Evolutionary conservation across 2,888 invertebrate genomes (phyloP).

Genomic region (Coremacera marginata): DNA sequence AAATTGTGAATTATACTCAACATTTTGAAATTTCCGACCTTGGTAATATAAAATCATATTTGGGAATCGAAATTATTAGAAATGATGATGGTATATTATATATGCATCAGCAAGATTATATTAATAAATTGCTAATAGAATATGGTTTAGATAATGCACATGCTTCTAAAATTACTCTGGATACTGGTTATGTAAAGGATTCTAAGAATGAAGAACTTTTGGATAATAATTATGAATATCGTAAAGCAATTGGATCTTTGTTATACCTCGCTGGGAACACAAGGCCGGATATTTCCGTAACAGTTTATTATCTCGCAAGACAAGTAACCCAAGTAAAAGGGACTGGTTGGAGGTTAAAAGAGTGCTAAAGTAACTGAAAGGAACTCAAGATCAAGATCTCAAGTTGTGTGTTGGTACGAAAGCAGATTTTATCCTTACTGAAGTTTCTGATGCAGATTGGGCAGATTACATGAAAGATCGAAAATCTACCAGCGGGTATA

Average conservation of each 20-base stretch:
- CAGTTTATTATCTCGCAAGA: constrained; percentile 21
- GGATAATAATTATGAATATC: not conserved
- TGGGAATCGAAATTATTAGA: constrained; percentile 6
- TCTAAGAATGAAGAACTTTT: not conserved
- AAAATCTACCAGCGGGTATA: too few species aligned
- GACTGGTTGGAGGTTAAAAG: constrained; percentile 15
- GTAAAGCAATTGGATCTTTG: not conserved
- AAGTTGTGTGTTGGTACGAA: not conserved
- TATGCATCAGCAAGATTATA: constrained; percentile 26
- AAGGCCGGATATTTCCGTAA: constrained; percentile 26
- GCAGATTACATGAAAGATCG: not conserved
- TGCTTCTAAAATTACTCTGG: constrained; percentile 31
- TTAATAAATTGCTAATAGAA: constrained; percentile 27
- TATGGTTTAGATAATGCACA: constrained; percentile 33
- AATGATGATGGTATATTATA: constrained; percentile 21
- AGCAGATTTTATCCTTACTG: not conserved
- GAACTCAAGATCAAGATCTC: constrained; percentile 5
- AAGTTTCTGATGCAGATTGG: constrained; percentile 23
- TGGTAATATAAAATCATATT: too few species aligned
- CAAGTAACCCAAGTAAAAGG: constrained; percentile 12
- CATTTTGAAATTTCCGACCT: too few species aligned
- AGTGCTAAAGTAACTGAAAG: not conserved
- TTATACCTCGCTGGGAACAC: constrained; percentile 28
- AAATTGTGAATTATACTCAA: too few species aligned
- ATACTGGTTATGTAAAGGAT: constrained; percentile 34